Evolutionary conservation across 2,888 invertebrate genomes (phyloP), one percentile per base, ranked within the genome.

Genomic region (Apodemia mormo): DNA sequence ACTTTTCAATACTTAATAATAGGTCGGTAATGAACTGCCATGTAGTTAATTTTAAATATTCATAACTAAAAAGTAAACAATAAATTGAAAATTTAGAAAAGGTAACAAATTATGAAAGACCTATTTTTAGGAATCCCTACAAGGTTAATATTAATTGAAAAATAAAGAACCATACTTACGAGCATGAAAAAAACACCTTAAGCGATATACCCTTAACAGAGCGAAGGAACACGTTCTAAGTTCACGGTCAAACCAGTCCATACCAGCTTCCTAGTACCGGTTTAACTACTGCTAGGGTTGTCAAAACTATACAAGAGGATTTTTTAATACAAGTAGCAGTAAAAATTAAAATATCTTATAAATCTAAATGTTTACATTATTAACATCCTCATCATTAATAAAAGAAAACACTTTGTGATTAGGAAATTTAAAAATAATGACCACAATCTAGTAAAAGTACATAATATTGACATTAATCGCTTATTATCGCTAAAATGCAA

Each of bases 181-280:
- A 56, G 56, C 61, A 61, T 61, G 61, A 61, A 61, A 61, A 22
- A 61, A 61, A 58, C 61, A 61, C 33, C 30, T 58, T 33, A 61
- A 12, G 29, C 61, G 61, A 61, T 61, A 61, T 61, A 61, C 61
- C 61, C 61, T 61, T 61, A 61, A 61, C 61, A 61, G 61, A 74
- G 82, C 84, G 76, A 84, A 83, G 85, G 78, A 65, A 70, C 69
- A 71, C 70, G 72, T 70, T 74, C 72, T 84, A 89, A 90, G 90
- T 90, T 90, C 90, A 90, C 88, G 90, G 90, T 78, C 86, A 82
- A 76, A 76, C 77, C 85, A 84, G 58, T 61, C 58, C 58, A 33
- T 61, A 61, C 58, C 30, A 61, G 85, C 87, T 90, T 90, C 89
- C 90, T 87, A 83, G 78, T 87, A 80, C 82, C 79, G 78, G 80